Base-by-base conservation (phyloP, 2,113 vertebrate species). In the Myocastor coypus region DNA sequence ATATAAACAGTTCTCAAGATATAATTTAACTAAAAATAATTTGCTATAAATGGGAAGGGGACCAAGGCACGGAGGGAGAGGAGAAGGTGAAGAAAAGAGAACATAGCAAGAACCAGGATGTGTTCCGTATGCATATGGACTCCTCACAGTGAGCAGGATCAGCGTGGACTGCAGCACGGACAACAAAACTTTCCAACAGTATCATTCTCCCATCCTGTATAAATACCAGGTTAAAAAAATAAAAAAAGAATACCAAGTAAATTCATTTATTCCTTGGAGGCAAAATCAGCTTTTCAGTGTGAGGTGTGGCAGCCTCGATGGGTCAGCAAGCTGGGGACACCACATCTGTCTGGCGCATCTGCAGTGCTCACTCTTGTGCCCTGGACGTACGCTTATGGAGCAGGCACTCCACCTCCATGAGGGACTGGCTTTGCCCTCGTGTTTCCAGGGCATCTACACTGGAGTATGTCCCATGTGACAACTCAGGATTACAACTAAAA, bases 1-100 rank as follows among this genome's bases (percentile, higher is more conserved):
- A 98, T 98, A 96, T 98, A 95, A 98, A 95, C 97, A 97, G 98
- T 98, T 99, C 98, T 98, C 98, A 98, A 97, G 95, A 98, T 97
- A 97, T 96, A 96, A 98, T 98, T 97, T 34, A 91, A 97, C 96
- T 97, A 96, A 97, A 97, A 96, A 96, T 95, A 97, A 97, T 95
- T 97, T 98, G 96, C 98, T 97, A 97, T 19, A 97, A 96, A 97
- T 78, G 75, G 40, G 42, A 50, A 78, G 6, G 42, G 42, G 42
- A 78, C 26, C 42, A 78, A 50, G 30, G 30, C 28, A 78, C 50
- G 42, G 28, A 50, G 40, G 26, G 13, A 42, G 22, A 40, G 37
- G 37, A 26, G 71, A 75, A 40, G 40, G 73, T 77, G 42, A 46
- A 30, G 30, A 77, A 77, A 78, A 50, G 40, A 28, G 73, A 46